Evolutionary conservation across 2,113 vertebrate species (phyloP).

Genomic region (Psettodes erumei): DNA sequence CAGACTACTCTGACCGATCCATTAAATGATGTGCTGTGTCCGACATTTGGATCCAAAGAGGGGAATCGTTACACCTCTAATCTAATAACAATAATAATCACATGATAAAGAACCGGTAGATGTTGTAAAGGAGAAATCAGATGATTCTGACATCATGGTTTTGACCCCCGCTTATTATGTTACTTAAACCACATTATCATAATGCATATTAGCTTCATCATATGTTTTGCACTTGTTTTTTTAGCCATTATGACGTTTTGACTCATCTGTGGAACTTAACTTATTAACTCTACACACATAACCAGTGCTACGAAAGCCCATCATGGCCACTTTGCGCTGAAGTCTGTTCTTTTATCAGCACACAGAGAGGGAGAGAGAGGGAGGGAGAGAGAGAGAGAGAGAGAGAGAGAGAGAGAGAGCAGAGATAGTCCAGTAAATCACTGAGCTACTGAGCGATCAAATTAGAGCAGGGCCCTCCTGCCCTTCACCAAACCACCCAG

Average conservation of each 20-base stretch:
- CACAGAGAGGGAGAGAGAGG: conserved; percentile 4
- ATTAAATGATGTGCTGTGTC: neutral
- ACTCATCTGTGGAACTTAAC: neutral
- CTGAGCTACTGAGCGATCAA: conserved; percentile 47
- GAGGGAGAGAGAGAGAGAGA: conserved; percentile 24
- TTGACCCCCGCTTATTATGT: too few relatives aligned
- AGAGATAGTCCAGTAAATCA: conserved; percentile 35
- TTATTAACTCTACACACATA: neutral
- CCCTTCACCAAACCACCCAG: conserved; percentile 60
- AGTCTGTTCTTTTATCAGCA: conserved; percentile 27
- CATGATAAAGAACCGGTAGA: neutral
- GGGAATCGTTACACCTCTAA: neutral
- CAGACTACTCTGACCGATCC: neutral
- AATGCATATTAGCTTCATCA: conserved; percentile 8
- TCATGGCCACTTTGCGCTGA: conserved; percentile 16
- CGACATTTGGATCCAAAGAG: neutral
- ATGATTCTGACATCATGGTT: neutral
- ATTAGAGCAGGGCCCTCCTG: conserved; percentile 40
- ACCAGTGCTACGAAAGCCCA: neutral
- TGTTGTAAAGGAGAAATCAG: conserved; percentile 1
- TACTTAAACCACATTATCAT: neutral
- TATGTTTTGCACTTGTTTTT: neutral
- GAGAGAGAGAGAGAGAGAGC: conserved; percentile 24
- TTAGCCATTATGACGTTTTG: neutral
- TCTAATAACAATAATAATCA: too few relatives aligned